These are phyloP conservation scores for Drosophila pseudoobscura DNA, from an alignment of 1,140 invertebrate genomes.

Conservation along the genomic window DNA sequence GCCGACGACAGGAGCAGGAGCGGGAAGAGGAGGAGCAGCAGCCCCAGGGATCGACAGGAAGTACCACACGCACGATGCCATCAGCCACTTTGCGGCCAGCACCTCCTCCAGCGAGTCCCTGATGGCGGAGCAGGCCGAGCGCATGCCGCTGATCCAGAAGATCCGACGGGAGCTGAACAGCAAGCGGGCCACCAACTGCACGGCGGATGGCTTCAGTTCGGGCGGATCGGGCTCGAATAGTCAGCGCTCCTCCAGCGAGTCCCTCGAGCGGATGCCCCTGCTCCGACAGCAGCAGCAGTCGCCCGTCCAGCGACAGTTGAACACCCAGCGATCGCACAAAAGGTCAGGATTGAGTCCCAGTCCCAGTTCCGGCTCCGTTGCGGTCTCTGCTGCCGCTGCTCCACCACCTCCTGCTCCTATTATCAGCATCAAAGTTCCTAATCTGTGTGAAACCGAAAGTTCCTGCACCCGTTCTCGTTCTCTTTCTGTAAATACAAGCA, in stretches of 20 bases:
- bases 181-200: conserved; percentile 68
- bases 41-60: conserved; percentile 66
- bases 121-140: conserved; percentile 49
- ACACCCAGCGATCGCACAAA: conserved; percentile 71
- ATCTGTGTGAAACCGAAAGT: conserved; percentile 75
- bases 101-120: conserved; percentile 66
- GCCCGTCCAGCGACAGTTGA: conserved; percentile 56
- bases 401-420: conserved; percentile 34
- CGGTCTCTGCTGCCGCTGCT: conserved; percentile 14
- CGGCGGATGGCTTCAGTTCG: conserved; percentile 59
- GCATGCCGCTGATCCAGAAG: conserved; percentile 74
- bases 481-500: conserved; percentile 77
- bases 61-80: conserved; percentile 78
- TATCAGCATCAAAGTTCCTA: conserved; percentile 79
- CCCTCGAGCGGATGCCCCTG: conserved; percentile 75
- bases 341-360: conserved; percentile 55
- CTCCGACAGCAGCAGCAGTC: conserved; percentile 54
- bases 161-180: conserved; percentile 75
- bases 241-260: conserved; percentile 76
- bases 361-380: not conserved
- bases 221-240: conserved; percentile 75
- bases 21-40: not conserved
- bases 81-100: conserved; percentile 58
- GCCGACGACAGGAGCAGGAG: conserved; percentile 11
- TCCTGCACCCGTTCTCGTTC: conserved; percentile 72